Conservation (phyloP, 1,140 invertebrate species). For the Drosophila setifemur region DNA sequence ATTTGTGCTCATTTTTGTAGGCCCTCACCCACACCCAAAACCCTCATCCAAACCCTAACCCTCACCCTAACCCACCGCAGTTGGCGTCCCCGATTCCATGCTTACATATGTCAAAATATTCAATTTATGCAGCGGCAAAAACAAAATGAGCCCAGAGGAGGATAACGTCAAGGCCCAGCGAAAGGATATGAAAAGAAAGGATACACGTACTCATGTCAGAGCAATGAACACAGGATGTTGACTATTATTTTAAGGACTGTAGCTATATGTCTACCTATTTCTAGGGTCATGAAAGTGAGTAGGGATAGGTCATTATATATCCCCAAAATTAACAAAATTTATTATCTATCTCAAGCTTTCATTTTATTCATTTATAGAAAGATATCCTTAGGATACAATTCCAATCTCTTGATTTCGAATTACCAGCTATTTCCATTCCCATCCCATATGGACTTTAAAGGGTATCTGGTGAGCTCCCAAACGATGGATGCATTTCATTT, state of each 20-base stretch:
- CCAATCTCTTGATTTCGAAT: no score
- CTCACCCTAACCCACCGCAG: background rate
- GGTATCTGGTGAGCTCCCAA: constrained; percentile 12
- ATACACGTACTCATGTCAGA: no score
- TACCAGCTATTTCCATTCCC: no score
- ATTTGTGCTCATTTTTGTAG: constrained; percentile 78
- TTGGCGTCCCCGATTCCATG: constrained; percentile 40
- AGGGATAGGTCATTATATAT: no score
- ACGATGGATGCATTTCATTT: constrained; percentile 48
- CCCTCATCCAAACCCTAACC: background rate
- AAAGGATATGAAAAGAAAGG: constrained; percentile 2
- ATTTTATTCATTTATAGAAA: no score
- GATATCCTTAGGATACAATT: no score
- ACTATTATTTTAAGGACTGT: constrained; percentile 6
- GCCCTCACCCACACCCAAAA: background rate
- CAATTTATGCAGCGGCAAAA: constrained; percentile 76
- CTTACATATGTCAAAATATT: constrained; percentile 81
- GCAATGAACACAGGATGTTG: constrained; percentile 48
- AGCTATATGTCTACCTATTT: no score
- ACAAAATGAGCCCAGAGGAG: constrained; percentile 68
- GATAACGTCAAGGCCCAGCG: constrained; percentile 22
- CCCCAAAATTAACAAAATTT: no score
- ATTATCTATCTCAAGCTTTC: no score
- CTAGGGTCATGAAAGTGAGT: no score
- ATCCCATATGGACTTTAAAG: no score